Evolutionary conservation across 1,140 invertebrate genomes (phyloP), one percentile per base, ranked within the genome.

Genomic region (Idris sp.): DNA sequence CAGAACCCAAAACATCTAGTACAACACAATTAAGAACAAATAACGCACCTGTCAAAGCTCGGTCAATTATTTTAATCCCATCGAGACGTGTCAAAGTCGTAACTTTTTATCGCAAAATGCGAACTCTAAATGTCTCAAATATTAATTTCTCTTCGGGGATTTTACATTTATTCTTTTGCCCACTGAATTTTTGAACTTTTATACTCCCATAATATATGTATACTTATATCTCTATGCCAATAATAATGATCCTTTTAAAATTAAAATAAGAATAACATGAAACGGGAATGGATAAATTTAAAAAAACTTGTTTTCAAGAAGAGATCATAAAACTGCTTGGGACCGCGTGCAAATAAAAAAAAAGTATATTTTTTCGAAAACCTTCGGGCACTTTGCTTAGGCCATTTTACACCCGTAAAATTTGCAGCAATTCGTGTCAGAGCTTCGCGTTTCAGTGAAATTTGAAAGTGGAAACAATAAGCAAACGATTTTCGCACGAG

Each of bases 21-120:
- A 44, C 41, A 33, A 65, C 54, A 65, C 40, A 48, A 54, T 65
- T 65, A 46, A 49, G 14, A 43, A 43, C 31, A 36, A 65, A 64
- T 26, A 26, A 33, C n/a, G 58, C 58, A 48, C 36, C 44, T 49
- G 46, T 46, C 44, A 26, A 11, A 36, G 26, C 7, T 13, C 28
- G 31, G 41, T 40, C 22, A 48, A 61, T 61, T 35, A 48, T 40
- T 18, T 18, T 18, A 22, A 13, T 22, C 15, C 22, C 15, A 35
- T 5, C 9, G n/a, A 22, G 8, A 1, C 40, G 53, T 31, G 38
- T 41, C 38, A 56, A 56, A 56, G 33, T 33, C 30, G 48, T 4
- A n/a, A 22, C 4, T 54, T 54, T 40, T 11, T 3, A 2, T 25
- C 11, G 3, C 4, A 26, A 14, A 25, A 49, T n/a, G 9, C 31